Evolutionary conservation across 2,113 vertebrate genomes (phyloP).

Genomic region (Poicephalus meyeri): DNA sequence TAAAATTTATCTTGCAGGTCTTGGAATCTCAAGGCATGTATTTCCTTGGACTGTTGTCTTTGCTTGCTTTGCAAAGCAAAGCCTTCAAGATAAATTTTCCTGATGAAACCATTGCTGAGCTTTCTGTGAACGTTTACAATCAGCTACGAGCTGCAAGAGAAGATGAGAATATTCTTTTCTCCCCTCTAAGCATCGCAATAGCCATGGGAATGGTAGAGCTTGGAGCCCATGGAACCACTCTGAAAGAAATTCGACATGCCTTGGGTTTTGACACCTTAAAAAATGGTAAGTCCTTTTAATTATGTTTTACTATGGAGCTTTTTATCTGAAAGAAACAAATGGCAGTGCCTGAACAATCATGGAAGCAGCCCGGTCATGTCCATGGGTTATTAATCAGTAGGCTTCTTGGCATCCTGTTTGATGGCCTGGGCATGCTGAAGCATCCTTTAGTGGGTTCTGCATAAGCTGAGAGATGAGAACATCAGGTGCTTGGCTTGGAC

Average conservation of each 20-base stretch:
- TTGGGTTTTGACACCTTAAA: constrained; percentile 87
- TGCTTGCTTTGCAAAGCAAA: constrained; percentile 79
- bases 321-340: neutral
- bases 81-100: constrained; percentile 79
- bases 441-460: neutral
- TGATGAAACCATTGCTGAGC: constrained; percentile 86
- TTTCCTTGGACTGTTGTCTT: constrained; percentile 78
- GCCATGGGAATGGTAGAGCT: constrained; percentile 94
- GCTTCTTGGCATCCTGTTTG: neutral
- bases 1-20: constrained; percentile 46
- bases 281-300: constrained; percentile 76
- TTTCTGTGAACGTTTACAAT: constrained; percentile 92
- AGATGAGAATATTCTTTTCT: constrained; percentile 96
- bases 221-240: constrained; percentile 86
- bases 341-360: neutral
- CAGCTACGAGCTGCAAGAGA: constrained; percentile 83
- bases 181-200: constrained; percentile 88
- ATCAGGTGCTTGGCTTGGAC: neutral
- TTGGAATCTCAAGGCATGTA: constrained; percentile 75
- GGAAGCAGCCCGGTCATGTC: neutral
- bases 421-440: neutral
- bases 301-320: neutral
- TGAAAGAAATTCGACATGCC: constrained; percentile 89
- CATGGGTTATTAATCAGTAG: neutral
- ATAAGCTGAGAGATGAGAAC: neutral